phyloP scores from a whole-genome alignment of 2,888 invertebrate species.

The Patella caerulea region DNA sequence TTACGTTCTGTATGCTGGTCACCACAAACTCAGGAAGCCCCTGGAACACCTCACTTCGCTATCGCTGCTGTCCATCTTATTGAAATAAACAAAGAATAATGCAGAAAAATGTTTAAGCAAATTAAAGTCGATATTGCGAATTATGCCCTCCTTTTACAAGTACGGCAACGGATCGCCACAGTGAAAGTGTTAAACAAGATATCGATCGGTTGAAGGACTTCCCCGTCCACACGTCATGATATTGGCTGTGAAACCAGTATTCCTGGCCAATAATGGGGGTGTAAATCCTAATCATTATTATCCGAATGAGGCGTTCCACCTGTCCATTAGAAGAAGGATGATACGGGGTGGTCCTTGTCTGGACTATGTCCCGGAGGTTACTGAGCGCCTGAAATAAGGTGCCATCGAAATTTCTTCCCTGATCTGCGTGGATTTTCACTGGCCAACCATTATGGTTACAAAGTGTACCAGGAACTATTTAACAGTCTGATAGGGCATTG shows the following conservation, averaged over 20 bases:
- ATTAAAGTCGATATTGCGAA: background rate
- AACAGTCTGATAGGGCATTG: too few species aligned
- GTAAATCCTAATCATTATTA: slow-evolving; percentile 24
- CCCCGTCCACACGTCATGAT: slow-evolving; percentile 27
- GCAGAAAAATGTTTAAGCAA: too few species aligned
- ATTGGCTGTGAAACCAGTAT: slow-evolving; percentile 34
- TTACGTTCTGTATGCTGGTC: too few species aligned
- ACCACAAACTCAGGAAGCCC: too few species aligned
- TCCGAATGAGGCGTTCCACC: slow-evolving; percentile 13
- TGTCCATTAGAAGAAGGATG: slow-evolving; percentile 6
- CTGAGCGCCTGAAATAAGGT: background rate
- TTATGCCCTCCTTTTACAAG: too few species aligned
- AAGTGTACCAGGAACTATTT: background rate
- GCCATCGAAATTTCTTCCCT: background rate
- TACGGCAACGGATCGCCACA: background rate
- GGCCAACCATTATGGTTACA: background rate
- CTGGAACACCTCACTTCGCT: too few species aligned
- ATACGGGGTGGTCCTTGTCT: background rate
- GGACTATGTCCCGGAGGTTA: background rate
- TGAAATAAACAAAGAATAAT: too few species aligned
- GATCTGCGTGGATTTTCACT: background rate
- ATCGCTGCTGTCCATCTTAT: too few species aligned
- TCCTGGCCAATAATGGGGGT: slow-evolving; percentile 27
- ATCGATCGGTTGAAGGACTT: slow-evolving; percentile 8
- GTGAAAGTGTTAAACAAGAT: background rate